Evolutionary conservation across 2,888 invertebrate genomes (phyloP), one percentile per base, ranked within the genome.

Genomic region (Andricus quercusramuli): DNA sequence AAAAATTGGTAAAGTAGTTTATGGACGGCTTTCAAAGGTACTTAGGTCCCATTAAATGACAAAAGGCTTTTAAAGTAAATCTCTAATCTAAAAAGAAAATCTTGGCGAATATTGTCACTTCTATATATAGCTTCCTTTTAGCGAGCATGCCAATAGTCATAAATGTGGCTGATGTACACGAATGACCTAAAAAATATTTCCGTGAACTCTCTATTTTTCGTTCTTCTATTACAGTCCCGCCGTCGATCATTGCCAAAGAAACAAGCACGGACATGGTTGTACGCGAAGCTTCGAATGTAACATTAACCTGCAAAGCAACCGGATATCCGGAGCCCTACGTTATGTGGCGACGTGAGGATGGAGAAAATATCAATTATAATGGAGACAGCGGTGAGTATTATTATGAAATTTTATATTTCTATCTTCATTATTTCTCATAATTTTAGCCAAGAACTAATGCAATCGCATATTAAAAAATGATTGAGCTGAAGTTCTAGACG

Each of bases 211-310:
- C 56, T 56, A 56, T 77, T 56, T 56, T 65, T 77, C 17, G 47
- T 77, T 65, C 83, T 86, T 17, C 17, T 85, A 84, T 92, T 92
- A 25, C 94, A 98, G 98, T 98, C 83, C 98, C 98, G 62, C 98
- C 98, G 41, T 95, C 96, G 89, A 98, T 98, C 87, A 95, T 98
- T 81, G 97, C 97, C 93, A 96, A 96, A 88, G 97, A 97, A 94
- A 98, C 98, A 29, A 97, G 97, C 88, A 96, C 97, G 74, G 98
- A 98, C 90, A 97, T 98, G 95, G 97, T 98, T 44, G 98, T 98
- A 6, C 94, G 97, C 25, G 98, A 98, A 93, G 96, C 97, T 20
- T 96, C 96, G 78, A 97, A 98, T 93, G 97, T 98, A 77, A 97
- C 97, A 51, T 94, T 98, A 93, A 96, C 96, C 85, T 98, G 98